Conservation (phyloP, 2,888 invertebrate genomes). For the Cylloceria caligata region DNA sequence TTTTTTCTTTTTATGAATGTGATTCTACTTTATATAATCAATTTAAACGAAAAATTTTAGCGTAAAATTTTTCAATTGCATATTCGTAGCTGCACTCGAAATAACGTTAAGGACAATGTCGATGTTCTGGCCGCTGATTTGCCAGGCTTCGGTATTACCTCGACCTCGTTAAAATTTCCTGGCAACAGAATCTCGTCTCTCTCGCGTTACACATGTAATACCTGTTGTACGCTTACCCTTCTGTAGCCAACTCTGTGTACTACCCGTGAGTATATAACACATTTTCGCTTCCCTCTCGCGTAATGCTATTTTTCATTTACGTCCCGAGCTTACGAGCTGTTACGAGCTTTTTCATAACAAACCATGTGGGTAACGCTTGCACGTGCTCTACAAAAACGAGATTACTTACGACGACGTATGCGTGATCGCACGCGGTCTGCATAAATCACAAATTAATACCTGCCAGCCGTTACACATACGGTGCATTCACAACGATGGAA, state of each 20-base stretch:
- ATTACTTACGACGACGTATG: slow-evolving; percentile 52
- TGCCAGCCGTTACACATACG: slow-evolving; percentile 10
- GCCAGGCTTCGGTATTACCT: slow-evolving; percentile 45
- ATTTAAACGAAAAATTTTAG: neutral
- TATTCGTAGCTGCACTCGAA: slow-evolving; percentile 22
- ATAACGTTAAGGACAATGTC: slow-evolving; percentile 53
- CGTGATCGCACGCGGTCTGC: slow-evolving; percentile 48
- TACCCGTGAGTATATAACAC: neutral
- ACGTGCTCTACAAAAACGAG: slow-evolving; percentile 45
- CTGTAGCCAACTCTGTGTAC: neutral
- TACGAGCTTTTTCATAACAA: slow-evolving; percentile 27
- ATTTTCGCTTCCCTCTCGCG: slow-evolving; percentile 35
- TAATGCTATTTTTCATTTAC: slow-evolving; percentile 48
- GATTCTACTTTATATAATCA: too few species aligned
- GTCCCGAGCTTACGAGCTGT: slow-evolving; percentile 53
- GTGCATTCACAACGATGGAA: neutral
- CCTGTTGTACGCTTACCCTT: slow-evolving; percentile 19
- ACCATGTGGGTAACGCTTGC: neutral
- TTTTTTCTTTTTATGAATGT: too few species aligned
- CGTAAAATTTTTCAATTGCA: neutral
- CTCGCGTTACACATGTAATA: slow-evolving; percentile 56
- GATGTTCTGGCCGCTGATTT: neutral
- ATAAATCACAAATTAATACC: slow-evolving; percentile 63
- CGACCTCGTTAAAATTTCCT: slow-evolving; percentile 59
- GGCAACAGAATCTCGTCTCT: slow-evolving; percentile 42